A percentile compares a stretch with the other conserved stretches of the same genome.
Conservation (phyloP, 2,113 vertebrate species). For the Callopanchax toddi region DNA sequence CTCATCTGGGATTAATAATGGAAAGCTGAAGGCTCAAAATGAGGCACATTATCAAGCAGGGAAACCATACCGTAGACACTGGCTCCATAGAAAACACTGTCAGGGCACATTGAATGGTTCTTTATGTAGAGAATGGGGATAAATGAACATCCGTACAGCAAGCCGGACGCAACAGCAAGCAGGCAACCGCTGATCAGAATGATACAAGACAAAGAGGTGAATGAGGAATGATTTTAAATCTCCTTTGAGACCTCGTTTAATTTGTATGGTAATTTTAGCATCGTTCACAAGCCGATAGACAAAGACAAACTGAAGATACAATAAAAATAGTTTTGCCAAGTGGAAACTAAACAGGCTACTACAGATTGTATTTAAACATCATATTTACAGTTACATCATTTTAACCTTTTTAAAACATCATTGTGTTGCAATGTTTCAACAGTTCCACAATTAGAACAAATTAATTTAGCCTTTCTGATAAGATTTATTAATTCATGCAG, state of each 20-base stretch:
- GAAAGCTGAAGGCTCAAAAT: neutral
- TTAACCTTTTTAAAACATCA: too few relatives aligned
- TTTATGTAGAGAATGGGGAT: constrained; percentile 91
- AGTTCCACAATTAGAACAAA: too few relatives aligned
- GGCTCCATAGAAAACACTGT: constrained; percentile 82
- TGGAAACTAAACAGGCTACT: neutral
- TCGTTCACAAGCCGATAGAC: neutral
- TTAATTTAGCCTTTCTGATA: too few relatives aligned
- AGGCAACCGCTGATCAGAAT: constrained; percentile 82
- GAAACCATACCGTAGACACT: constrained; percentile 86
- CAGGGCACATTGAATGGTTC: constrained; percentile 81
- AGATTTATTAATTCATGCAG: too few relatives aligned
- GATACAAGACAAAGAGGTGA: neutral
- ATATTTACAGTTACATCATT: too few relatives aligned
- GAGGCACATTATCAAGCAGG: neutral
- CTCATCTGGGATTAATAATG: neutral
- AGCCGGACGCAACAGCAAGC: constrained; percentile 84
- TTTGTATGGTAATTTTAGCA: neutral
- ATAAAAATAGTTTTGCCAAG: neutral
- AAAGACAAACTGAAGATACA: neutral
- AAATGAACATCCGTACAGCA: constrained; percentile 86
- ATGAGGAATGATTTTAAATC: neutral
- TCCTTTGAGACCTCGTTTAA: neutral
- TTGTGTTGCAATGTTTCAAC: too few relatives aligned
- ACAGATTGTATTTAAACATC: too few relatives aligned